Percentiles rank a stretch among this genome's conserved stretches.
phyloP scores from a whole-genome alignment of 2,797 vertebrate species.

The Microtus agrestis region DNA sequence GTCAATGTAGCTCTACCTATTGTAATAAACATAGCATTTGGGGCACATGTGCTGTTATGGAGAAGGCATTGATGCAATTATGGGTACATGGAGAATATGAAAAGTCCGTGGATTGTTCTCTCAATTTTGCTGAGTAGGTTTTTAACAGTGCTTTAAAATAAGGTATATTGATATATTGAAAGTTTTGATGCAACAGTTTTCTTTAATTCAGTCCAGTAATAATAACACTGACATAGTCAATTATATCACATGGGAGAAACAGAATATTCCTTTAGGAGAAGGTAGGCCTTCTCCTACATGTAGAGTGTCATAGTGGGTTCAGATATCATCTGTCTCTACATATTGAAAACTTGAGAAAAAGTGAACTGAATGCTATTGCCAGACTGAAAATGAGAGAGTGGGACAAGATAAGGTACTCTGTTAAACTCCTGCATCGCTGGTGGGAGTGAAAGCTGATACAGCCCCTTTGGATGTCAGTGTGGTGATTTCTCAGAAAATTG shows the following conservation, averaged over 20 bases:
- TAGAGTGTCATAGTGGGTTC: not conserved
- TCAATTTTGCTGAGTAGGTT: not conserved
- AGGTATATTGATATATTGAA: not conserved
- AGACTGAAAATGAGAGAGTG: not conserved
- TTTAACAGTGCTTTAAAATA: not conserved
- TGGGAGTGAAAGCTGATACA: no score
- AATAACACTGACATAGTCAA: not conserved
- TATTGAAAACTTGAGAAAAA: not conserved
- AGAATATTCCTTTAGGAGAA: not conserved
- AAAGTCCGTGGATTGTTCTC: not conserved
- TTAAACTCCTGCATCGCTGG: not conserved
- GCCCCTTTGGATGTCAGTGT: no score
- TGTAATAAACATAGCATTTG: not conserved
- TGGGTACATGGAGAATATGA: no score
- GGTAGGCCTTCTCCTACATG: not conserved
- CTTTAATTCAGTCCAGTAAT: slow-evolving; percentile 17
- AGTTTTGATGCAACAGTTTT: not conserved
- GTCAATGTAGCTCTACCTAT: not conserved
- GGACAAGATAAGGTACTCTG: slow-evolving; percentile 8
- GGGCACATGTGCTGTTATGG: not conserved
- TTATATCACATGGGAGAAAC: not conserved
- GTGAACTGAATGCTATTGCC: not conserved
- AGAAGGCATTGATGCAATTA: not conserved
- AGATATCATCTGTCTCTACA: not conserved
- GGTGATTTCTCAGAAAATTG: no score